Conservation (phyloP, 2,113 vertebrate species). For the Aspiorhynchus laticeps region DNA sequence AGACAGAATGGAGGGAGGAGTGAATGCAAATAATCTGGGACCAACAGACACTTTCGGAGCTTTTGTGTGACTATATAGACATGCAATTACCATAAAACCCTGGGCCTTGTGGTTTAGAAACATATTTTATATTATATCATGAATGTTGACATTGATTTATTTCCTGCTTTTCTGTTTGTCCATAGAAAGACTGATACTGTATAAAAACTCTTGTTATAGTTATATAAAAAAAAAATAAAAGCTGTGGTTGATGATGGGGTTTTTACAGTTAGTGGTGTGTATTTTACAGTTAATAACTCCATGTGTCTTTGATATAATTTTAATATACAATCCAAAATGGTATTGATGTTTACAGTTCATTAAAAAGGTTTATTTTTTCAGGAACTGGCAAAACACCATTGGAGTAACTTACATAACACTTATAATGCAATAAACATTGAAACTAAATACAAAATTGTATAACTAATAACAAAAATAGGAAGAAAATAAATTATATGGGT, state of each 20-base stretch:
- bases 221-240: neutral
- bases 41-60: conserved; percentile 30
- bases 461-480: too few species aligned
- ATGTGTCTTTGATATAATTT: neutral
- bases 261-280: too few species aligned
- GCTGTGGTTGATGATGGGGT: neutral
- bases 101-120: neutral
- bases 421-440: too few species aligned
- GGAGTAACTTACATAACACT: too few species aligned
- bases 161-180: neutral
- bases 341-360: neutral
- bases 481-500: too few species aligned
- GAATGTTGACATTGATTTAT: conserved; percentile 24
- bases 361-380: too few species aligned
- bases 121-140: neutral
- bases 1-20: conserved; percentile 23
- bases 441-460: too few species aligned
- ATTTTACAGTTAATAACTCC: neutral
- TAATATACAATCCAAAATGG: neutral
- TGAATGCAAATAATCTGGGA: conserved; percentile 30
- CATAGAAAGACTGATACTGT: neutral
- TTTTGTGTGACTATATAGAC: conserved; percentile 8
- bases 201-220: neutral
- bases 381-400: too few species aligned
- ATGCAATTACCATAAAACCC: conserved; percentile 15